These are phyloP conservation scores for Indri indri DNA, from an alignment of 2,113 vertebrate genomes.

Conservation along the genomic window DNA sequence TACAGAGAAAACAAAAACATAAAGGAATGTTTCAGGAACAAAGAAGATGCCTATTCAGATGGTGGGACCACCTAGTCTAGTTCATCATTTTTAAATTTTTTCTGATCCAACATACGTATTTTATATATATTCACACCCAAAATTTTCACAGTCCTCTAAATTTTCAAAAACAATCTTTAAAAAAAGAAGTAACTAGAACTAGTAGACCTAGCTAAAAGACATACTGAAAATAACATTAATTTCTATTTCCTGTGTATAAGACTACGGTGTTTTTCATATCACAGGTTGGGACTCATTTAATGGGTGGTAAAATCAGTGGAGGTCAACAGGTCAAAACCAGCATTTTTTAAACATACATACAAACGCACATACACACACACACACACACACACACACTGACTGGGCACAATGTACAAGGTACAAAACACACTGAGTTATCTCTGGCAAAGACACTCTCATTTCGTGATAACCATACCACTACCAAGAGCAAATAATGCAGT, in stretches of 20 bases:
- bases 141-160: slow-evolving; percentile 12
- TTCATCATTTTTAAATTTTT: background rate
- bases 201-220: slow-evolving; percentile 3
- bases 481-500: background rate
- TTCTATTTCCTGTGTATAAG: slow-evolving; percentile 29
- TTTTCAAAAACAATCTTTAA: slow-evolving; percentile 46
- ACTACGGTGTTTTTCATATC: slow-evolving; percentile 10
- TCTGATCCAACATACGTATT: background rate
- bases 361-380: background rate
- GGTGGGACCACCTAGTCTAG: background rate
- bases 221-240: slow-evolving; percentile 18
- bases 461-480: background rate
- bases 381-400: background rate
- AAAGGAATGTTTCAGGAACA: slow-evolving; percentile 20
- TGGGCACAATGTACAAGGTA: background rate
- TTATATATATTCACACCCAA: background rate
- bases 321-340: background rate
- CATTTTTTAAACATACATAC: background rate
- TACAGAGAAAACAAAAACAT: slow-evolving; percentile 63
- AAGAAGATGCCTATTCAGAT: background rate
- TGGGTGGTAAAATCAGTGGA: background rate
- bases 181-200: background rate
- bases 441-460: slow-evolving; percentile 3
- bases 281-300: background rate
- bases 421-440: background rate